phyloP scores from a whole-genome alignment of 2,113 vertebrate genomes.

The Steatornis caripensis region DNA sequence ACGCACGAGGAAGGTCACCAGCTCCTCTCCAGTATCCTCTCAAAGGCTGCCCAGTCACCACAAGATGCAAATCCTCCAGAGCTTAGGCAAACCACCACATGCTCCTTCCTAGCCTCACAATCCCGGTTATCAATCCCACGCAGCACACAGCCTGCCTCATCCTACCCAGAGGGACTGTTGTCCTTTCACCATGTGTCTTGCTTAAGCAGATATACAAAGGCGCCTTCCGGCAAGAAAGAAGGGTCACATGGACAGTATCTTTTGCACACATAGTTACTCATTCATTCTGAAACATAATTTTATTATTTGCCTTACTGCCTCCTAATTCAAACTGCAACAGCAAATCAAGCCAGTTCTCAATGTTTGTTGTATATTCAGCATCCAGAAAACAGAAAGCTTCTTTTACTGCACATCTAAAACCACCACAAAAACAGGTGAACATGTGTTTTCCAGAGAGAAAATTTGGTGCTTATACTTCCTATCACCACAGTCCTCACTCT shows the following conservation, averaged over 20 bases:
- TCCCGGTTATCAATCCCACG: not conserved
- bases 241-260: not conserved
- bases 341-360: not conserved
- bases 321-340: slow-evolving; percentile 12
- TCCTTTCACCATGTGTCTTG: not conserved
- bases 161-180: not conserved
- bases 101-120: not conserved
- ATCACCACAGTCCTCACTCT: not conserved
- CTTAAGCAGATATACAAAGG: not conserved
- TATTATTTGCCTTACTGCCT: not conserved
- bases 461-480: not conserved
- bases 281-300: not conserved
- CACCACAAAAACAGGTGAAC: not conserved
- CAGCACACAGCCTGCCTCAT: not conserved
- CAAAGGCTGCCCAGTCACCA: not conserved
- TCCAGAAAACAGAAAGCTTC: not conserved
- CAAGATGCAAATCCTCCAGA: not conserved
- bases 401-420: slow-evolving; percentile 2
- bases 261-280: not conserved
- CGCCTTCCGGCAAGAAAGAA: not conserved
- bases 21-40: not conserved
- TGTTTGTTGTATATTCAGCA: not conserved
- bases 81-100: not conserved
- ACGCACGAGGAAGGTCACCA: not conserved
- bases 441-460: slow-evolving; percentile 31